A percentile compares a stretch with the other conserved stretches of the same genome.
phyloP scores from a whole-genome alignment of 2,797 vertebrate genomes.

The Neosilurus hyrtlii region DNA sequence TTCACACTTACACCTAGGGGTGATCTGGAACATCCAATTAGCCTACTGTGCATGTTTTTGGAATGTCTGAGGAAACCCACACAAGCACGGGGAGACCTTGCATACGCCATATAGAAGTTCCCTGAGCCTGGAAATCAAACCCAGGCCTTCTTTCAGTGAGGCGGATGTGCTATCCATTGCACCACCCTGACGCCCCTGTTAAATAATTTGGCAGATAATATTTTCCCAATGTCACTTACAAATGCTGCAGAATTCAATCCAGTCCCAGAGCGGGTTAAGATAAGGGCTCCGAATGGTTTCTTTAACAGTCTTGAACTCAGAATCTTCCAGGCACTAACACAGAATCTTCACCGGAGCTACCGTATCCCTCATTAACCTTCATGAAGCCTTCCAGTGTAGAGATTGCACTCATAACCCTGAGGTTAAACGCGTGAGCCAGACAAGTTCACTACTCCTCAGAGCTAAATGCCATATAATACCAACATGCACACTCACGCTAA shows the following conservation, averaged over 20 bases:
- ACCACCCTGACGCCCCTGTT: not conserved
- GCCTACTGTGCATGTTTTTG: too few relatives aligned
- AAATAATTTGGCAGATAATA: not conserved
- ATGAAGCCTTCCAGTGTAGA: not conserved
- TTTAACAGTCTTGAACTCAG: not conserved
- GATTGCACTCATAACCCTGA: not conserved
- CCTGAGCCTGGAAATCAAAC: too few relatives aligned
- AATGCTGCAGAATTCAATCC: not conserved
- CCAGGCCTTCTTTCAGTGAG: too few relatives aligned
- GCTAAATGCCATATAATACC: conserved; percentile 25
- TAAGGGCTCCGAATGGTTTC: not conserved
- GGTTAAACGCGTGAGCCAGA: not conserved
- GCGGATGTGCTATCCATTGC: too few relatives aligned
- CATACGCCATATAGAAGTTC: too few relatives aligned
- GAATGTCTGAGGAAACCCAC: too few relatives aligned
- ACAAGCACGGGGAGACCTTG: too few relatives aligned
- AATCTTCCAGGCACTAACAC: not conserved
- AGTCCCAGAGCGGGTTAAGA: not conserved
- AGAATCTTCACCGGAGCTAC: not conserved
- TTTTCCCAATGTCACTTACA: not conserved
- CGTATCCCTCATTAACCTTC: conserved; percentile 3
- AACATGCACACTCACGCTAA: conserved; percentile 29
- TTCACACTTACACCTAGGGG: too few relatives aligned
- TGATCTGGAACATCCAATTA: too few relatives aligned
- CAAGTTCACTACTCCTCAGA: not conserved